Percentiles rank a stretch among this genome's conserved stretches.
These are phyloP conservation scores for Pristionchus entomophagus DNA, from an alignment of 2,888 invertebrate genomes.

Conservation along the genomic window DNA sequence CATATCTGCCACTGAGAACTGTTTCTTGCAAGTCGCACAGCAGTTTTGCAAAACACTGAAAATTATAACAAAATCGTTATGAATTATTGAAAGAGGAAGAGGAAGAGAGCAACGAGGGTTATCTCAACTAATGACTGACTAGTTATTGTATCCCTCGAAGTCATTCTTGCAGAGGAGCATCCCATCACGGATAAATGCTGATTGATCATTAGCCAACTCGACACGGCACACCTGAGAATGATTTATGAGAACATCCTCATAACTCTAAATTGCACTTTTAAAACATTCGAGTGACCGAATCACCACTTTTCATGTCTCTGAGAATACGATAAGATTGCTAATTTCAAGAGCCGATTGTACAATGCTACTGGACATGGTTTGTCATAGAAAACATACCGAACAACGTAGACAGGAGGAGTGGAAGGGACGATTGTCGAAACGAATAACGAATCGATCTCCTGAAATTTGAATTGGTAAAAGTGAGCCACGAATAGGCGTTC, in stretches of 20 bases:
- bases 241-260: too few species aligned
- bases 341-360: too few species aligned
- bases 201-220: constrained; percentile 45
- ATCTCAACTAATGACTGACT: constrained; percentile 7
- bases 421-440: neutral
- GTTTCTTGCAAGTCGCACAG: constrained; percentile 34
- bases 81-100: too few species aligned
- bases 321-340: too few species aligned
- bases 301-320: too few species aligned
- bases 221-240: neutral
- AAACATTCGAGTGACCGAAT: too few species aligned
- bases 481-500: too few species aligned
- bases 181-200: constrained; percentile 52
- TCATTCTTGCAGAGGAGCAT: constrained; percentile 50
- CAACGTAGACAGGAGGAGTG: neutral
- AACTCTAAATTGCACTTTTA: too few species aligned
- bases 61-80: too few species aligned
- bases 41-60: neutral
- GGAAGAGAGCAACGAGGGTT: too few species aligned
- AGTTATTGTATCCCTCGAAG: constrained; percentile 49
- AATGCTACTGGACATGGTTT: too few species aligned
- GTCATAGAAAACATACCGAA: neutral
- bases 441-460: constrained; percentile 26
- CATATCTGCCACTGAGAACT: constrained; percentile 21
- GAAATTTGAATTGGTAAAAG: too few species aligned